Conservation (phyloP, 2,113 vertebrate species). For the Peromyscus leucopus region DNA sequence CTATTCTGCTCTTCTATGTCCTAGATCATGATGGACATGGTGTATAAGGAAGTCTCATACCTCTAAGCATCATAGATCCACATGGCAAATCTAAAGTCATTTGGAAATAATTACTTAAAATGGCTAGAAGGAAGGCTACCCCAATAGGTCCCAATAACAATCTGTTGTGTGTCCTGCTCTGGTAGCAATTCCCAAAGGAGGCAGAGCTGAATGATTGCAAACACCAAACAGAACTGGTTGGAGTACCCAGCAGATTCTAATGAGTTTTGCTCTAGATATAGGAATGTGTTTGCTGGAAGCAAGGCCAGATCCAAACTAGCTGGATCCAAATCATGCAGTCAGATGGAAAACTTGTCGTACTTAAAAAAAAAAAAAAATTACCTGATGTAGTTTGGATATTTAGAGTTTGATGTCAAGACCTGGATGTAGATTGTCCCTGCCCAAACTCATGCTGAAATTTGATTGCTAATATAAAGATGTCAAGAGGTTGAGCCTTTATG, state of each 20-base stretch:
- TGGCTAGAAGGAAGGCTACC: not conserved
- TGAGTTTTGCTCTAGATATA: not conserved
- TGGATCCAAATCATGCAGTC: not conserved
- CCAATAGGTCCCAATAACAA: not conserved
- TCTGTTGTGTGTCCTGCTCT: not conserved
- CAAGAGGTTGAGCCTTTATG: not conserved
- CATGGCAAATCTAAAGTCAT: not conserved
- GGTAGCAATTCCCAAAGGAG: not conserved
- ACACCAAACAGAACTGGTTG: not conserved
- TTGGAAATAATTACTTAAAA: constrained; percentile 31
- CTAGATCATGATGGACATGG: not conserved
- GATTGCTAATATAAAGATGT: not conserved
- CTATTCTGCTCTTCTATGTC: not conserved
- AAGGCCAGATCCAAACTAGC: not conserved
- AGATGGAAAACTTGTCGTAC: not conserved
- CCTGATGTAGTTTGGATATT: not conserved
- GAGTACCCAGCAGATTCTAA: not conserved
- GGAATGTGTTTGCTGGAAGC: not conserved
- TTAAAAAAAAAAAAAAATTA: too few species aligned
- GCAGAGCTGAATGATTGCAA: not conserved
- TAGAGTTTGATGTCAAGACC: not conserved
- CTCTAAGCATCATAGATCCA: not conserved
- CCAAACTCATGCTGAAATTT: not conserved
- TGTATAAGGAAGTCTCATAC: not conserved
- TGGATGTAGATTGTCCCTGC: not conserved